Conservation (phyloP, 2,113 vertebrate species). For the Morone chrysops region DNA sequence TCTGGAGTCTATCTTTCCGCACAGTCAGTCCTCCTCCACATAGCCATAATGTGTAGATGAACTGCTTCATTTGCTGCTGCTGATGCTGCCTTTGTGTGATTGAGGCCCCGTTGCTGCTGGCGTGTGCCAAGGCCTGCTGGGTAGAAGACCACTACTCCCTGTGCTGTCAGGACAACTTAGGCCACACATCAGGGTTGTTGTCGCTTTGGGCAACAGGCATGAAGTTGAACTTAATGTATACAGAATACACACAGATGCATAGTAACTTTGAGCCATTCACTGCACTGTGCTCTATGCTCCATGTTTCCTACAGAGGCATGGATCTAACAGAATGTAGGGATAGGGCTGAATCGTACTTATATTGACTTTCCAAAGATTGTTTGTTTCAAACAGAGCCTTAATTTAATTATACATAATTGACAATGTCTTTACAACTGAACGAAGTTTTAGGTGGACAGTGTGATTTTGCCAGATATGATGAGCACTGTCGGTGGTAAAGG, state of each 20-base stretch:
- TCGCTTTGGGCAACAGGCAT: slow-evolving; percentile 1
- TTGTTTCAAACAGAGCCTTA: neutral
- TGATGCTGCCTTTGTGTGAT: neutral
- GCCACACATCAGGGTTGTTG: slow-evolving; percentile 8
- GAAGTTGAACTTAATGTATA: neutral
- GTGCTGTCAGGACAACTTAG: slow-evolving; percentile 53
- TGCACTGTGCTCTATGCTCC: neutral
- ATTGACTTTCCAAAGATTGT: neutral
- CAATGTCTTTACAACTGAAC: neutral
- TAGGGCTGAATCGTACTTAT: neutral
- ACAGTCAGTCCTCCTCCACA: slow-evolving; percentile 14
- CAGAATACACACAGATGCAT: neutral
- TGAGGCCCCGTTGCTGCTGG: neutral
- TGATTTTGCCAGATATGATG: neutral
- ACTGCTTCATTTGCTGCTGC: slow-evolving; percentile 30
- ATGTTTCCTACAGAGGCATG: neutral
- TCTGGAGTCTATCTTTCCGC: slow-evolving; percentile 1
- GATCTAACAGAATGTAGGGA: neutral
- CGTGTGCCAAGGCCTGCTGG: slow-evolving; percentile 33
- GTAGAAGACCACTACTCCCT: slow-evolving; percentile 14
- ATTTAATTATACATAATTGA: neutral
- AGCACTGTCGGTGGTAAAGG: neutral
- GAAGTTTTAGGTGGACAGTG: neutral
- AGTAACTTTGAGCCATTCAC: neutral
- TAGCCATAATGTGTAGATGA: slow-evolving; percentile 16